phyloP scores from a whole-genome alignment of 92 coral and sea anemone genomes.

The Epizoanthus rinbou region DNA sequence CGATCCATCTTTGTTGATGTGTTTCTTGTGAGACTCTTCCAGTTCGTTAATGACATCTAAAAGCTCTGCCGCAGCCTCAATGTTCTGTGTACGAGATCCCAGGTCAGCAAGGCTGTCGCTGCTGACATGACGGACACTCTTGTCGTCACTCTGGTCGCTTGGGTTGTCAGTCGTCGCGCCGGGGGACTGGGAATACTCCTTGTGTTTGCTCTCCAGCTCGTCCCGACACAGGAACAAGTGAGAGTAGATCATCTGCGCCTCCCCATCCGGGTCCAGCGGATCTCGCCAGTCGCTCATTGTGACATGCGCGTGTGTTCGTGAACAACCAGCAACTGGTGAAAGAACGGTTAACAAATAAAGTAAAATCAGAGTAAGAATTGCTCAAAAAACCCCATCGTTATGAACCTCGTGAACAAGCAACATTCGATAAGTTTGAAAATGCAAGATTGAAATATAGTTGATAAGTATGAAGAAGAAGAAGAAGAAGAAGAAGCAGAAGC shows the following conservation, averaged over 20 bases:
- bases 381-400: background rate
- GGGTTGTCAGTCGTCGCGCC: slow-evolving; percentile 39
- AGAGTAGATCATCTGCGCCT: slow-evolving; percentile 89
- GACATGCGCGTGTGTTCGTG: slow-evolving; percentile 72
- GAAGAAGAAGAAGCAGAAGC: no score
- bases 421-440: no score
- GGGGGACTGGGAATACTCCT: slow-evolving; percentile 45
- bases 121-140: background rate
- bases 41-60: slow-evolving; percentile 70
- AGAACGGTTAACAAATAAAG: background rate
- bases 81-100: slow-evolving; percentile 40
- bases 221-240: slow-evolving; percentile 86
- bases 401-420: no score
- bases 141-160: slow-evolving; percentile 6
- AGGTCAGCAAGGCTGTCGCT: slow-evolving; percentile 5
- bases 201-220: slow-evolving; percentile 68
- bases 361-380: background rate
- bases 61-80: slow-evolving; percentile 52
- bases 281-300: slow-evolving; percentile 98
- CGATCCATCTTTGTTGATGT: slow-evolving; percentile 34
- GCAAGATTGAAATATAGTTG: no score
- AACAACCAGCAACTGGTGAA: slow-evolving; percentile 68
- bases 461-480: no score
- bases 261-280: slow-evolving; percentile 94
- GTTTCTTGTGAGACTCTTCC: slow-evolving; percentile 59